Percentiles rank a stretch among this genome's conserved stretches.
Conservation (phyloP, 2,113 vertebrate genomes). For the Chionodraco myersi region DNA sequence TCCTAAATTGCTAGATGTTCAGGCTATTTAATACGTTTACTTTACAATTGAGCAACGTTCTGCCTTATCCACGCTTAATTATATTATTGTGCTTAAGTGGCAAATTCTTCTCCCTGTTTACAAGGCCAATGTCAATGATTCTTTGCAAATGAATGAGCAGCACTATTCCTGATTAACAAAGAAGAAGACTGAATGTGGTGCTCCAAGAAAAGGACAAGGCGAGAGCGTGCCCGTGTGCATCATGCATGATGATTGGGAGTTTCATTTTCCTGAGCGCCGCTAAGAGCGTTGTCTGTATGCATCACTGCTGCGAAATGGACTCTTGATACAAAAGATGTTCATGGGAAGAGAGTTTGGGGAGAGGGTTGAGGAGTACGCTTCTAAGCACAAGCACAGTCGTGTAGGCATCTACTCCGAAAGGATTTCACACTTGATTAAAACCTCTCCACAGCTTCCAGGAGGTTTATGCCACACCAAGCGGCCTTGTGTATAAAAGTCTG, state of each 20-base stretch:
- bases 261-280: slow-evolving; percentile 65
- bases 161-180: slow-evolving; percentile 47
- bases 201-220: not conserved
- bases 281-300: slow-evolving; percentile 70
- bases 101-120: slow-evolving; percentile 53
- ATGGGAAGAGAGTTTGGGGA: slow-evolving; percentile 62
- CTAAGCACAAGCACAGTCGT: slow-evolving; percentile 64
- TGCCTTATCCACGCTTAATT: slow-evolving; percentile 59
- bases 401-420: slow-evolving; percentile 77
- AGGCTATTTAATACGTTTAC: slow-evolving; percentile 61
- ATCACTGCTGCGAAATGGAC: slow-evolving; percentile 70
- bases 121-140: slow-evolving; percentile 44
- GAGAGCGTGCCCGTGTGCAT: slow-evolving; percentile 28
- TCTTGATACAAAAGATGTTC: slow-evolving; percentile 67
- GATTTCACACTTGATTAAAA: slow-evolving; percentile 84
- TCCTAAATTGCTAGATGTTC: slow-evolving; percentile 69
- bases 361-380: slow-evolving; percentile 63
- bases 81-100: slow-evolving; percentile 58
- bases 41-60: slow-evolving; percentile 60
- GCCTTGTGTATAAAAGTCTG: slow-evolving; percentile 56
- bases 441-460: slow-evolving; percentile 77
- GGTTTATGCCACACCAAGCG: slow-evolving; percentile 75
- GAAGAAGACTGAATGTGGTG: slow-evolving; percentile 18
- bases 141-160: slow-evolving; percentile 48
- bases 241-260: slow-evolving; percentile 53